Evolutionary conservation across 2,797 vertebrate genomes (phyloP).

Genomic region (Eremophila alpestris): DNA sequence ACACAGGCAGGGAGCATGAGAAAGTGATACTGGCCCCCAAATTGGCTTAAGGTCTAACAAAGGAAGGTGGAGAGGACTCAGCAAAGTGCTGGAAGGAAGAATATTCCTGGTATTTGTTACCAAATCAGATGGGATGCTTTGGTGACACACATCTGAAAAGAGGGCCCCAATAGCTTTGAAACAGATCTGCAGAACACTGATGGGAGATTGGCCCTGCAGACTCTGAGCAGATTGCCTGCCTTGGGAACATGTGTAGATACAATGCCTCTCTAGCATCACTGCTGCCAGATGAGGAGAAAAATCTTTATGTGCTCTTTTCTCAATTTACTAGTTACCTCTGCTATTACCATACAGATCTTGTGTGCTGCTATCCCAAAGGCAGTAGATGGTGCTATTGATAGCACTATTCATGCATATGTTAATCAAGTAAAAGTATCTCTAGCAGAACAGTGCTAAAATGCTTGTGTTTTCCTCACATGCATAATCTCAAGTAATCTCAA

Average conservation of each 20-base stretch:
- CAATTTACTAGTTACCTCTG: not conserved
- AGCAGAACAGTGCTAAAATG: not conserved
- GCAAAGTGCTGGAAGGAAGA: not conserved
- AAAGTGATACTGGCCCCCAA: not conserved
- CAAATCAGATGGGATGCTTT: not conserved
- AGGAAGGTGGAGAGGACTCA: not conserved
- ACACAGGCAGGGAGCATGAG: not conserved
- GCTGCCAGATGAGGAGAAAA: not conserved
- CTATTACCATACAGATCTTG: not conserved
- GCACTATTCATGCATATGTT: not conserved
- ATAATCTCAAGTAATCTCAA: not conserved
- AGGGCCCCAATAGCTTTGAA: not conserved
- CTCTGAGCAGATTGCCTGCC: not conserved
- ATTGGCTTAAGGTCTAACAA: not conserved
- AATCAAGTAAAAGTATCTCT: not conserved
- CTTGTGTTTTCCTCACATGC: not conserved
- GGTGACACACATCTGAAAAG: not conserved
- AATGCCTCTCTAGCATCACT: not conserved
- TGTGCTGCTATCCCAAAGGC: not conserved
- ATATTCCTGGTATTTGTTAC: not conserved
- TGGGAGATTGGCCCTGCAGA: not conserved
- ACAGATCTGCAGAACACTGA: not conserved
- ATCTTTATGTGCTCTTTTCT: not conserved
- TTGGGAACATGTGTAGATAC: not conserved
- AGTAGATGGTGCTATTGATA: slow-evolving; percentile 53